Base-by-base conservation (phyloP, 2,797 vertebrate species). In the Sebastes iracundus region DNA sequence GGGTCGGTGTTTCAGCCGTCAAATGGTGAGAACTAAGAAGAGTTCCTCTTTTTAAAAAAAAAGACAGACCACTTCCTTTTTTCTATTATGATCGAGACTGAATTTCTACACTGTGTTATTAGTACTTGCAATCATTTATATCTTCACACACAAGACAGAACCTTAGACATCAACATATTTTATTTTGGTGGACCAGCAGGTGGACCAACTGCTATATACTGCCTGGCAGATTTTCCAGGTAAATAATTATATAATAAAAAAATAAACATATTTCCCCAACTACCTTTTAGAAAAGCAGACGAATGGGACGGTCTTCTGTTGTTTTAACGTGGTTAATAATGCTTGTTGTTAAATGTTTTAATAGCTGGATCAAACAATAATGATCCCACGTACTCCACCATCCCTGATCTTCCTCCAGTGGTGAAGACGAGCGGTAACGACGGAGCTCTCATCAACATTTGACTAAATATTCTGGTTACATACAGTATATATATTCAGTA, bases 1-100 rank as follows among this genome's bases (percentile, higher is more conserved):
- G 9, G 6, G 42, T 5, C 3, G 0, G 1, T 6, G 56, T 4
- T 7, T 20, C 25, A 7, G 20, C 10, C 20, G 0, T 10, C 8
- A 22, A 28, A 59, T 2, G 62, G 77, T 79, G 62, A 53, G 77
- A 66, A 65, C 27, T 11, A 27, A 30, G 2, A 56, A 30, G 4
- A 6, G 6, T 42, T 55, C 4, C 7, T 13, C 25, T 3, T 60
- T 25, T 23, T 66, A n/a, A 5, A 20, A 33, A 23, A 16, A 4
- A 13, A 59, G 3, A 71, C 14, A 35, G 4, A 23, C 8, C 18
- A 33, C 56, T 77, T 61, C 42, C 38, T 20, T 9, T 9, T 61
- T 53, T 61, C 38, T 35, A 7, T 49, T 2, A 9, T 22, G 11
- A 22, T 20, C 7, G 3, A 53, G 10, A 14, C 9, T 9, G 52